phyloP scores from a whole-genome alignment of 2,113 vertebrate genomes.

The Bambusicola thoracicus region DNA sequence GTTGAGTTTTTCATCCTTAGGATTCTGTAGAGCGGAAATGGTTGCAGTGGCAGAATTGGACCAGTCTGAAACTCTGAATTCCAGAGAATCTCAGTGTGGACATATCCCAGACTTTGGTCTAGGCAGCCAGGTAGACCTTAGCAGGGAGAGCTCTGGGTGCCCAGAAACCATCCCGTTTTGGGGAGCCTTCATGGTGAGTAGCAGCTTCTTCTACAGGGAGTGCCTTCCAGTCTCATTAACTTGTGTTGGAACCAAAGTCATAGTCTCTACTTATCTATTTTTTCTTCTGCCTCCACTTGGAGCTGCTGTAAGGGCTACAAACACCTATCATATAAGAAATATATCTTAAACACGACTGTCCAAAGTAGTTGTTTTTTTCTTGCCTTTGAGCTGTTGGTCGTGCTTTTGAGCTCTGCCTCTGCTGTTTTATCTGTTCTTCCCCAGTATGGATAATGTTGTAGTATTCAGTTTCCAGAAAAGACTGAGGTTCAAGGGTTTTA shows the following conservation, averaged over 20 bases:
- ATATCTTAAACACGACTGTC: neutral
- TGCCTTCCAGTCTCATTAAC: neutral
- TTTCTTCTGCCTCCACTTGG: neutral
- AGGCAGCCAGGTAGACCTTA: neutral
- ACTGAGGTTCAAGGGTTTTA: neutral
- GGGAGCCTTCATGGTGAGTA: neutral
- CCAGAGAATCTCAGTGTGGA: neutral
- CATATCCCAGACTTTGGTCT: neutral
- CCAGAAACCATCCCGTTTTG: neutral
- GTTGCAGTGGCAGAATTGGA: neutral
- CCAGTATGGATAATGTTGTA: neutral
- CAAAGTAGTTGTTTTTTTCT: neutral
- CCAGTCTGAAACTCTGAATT: neutral
- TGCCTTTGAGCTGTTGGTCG: neutral
- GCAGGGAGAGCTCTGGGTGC: neutral
- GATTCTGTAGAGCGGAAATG: neutral
- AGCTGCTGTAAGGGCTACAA: neutral
- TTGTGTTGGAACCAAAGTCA: neutral
- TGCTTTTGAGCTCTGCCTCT: neutral
- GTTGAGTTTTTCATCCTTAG: neutral
- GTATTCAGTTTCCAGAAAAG: neutral
- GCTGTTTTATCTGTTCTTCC: neutral
- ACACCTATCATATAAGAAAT: neutral
- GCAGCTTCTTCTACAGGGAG: neutral
- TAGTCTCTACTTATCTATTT: rapidly evolving